Percentiles rank a stretch among this genome's conserved stretches.
Evolutionary conservation across 2,888 invertebrate species (phyloP).

Genomic region (Poecilus cupreus): DNA sequence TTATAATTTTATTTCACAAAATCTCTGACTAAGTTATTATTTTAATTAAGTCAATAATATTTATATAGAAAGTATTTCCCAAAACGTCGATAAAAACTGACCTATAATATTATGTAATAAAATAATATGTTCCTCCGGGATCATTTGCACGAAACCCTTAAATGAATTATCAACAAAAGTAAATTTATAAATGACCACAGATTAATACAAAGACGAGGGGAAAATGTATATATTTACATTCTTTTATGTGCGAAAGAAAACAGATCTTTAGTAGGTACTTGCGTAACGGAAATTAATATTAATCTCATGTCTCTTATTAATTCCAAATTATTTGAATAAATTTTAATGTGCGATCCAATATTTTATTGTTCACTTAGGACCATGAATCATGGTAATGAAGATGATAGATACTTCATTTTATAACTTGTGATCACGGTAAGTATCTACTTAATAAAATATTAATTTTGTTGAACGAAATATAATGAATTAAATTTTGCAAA

Average conservation of each 20-base stretch:
- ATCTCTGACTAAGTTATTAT: not conserved
- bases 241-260: not conserved
- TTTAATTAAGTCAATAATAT: not conserved
- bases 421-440: not conserved
- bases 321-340: no score
- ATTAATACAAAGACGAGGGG: not conserved
- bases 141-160: not conserved
- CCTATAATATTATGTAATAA: conserved; percentile 16
- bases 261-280: not conserved
- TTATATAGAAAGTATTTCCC: not conserved
- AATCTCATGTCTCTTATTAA: no score
- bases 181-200: no score
- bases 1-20: not conserved
- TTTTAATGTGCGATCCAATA: not conserved
- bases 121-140: conserved; percentile 1
- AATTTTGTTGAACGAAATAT: conserved; percentile 24
- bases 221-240: not conserved
- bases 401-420: not conserved
- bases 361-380: conserved; percentile 16
- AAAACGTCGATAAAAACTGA: conserved; percentile 25
- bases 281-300: no score
- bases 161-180: not conserved
- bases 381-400: not conserved
- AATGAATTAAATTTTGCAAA: conserved; percentile 9
- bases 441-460: conserved; percentile 26